A percentile compares a stretch with the other conserved stretches of the same genome.
These are phyloP conservation scores for human (Homo sapiens) DNA, from an alignment of 2,113 vertebrate genomes.

Conservation along the genomic window DNA sequence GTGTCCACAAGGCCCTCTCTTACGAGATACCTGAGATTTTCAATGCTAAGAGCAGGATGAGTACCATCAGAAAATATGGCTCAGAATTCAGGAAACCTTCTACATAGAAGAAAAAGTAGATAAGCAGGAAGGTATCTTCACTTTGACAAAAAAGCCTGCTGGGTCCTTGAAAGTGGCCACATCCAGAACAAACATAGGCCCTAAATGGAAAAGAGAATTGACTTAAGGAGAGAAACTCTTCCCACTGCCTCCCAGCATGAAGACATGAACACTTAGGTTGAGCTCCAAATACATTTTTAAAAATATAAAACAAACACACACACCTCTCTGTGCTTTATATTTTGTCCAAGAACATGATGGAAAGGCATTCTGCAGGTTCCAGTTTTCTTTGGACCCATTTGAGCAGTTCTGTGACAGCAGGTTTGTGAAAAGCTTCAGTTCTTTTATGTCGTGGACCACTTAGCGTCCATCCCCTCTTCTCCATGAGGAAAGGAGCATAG, in stretches of 20 bases:
- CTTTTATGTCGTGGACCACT: accelerated
- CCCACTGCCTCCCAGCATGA: neutral
- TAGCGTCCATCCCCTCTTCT: no score
- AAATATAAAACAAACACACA: neutral
- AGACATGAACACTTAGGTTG: accelerated
- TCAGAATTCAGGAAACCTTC: neutral
- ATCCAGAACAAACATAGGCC: neutral
- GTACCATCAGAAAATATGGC: neutral
- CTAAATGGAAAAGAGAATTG: neutral
- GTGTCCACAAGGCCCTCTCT: neutral
- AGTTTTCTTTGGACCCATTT: accelerated
- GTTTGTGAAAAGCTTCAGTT: neutral
- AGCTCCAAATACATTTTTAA: neutral
- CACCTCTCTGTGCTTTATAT: neutral
- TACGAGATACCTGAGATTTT: neutral
- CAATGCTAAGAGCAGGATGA: no score
- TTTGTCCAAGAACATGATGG: accelerated
- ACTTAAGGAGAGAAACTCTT: neutral
- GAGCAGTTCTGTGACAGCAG: neutral
- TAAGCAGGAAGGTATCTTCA: neutral
- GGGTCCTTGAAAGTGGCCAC: neutral
- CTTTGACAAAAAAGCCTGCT: neutral
- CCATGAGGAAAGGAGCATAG: neutral
- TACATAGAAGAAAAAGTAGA: neutral
- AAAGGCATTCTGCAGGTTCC: accelerated